A percentile compares a stretch with the other conserved stretches of the same genome.
Evolutionary conservation across 2,888 invertebrate genomes (phyloP).

Genomic region (Sialis lutaria): DNA sequence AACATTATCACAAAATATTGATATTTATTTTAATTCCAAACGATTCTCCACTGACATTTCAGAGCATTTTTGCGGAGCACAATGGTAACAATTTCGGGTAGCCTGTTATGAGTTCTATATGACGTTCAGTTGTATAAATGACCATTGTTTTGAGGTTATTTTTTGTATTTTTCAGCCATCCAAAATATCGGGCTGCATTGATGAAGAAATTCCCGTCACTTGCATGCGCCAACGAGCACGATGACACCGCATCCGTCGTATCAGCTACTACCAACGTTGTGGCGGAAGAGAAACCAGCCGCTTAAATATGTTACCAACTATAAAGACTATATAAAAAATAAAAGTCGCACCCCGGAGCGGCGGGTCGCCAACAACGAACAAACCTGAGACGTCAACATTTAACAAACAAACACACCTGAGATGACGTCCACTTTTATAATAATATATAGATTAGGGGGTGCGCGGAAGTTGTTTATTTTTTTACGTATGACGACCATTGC

Average conservation of each 20-base stretch:
- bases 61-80: too few species aligned
- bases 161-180: slow-evolving; percentile 36
- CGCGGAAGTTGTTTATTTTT: too few species aligned
- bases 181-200: slow-evolving; percentile 60
- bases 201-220: slow-evolving; percentile 62
- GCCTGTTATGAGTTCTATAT: too few species aligned
- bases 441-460: too few species aligned
- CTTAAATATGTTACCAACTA: slow-evolving; percentile 23
- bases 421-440: too few species aligned
- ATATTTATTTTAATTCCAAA: too few species aligned
- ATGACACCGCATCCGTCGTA: slow-evolving; percentile 44
- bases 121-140: not conserved
- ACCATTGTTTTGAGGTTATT: not conserved
- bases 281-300: slow-evolving; percentile 46
- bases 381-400: not conserved
- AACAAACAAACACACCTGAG: too few species aligned
- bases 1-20: too few species aligned
- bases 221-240: slow-evolving; percentile 41
- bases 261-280: slow-evolving; percentile 48
- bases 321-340: not conserved
- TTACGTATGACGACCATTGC: not conserved
- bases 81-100: too few species aligned
- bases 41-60: too few species aligned
- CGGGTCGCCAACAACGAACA: not conserved
- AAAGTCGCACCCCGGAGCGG: not conserved